These are phyloP conservation scores for Laupala kohalensis DNA, from an alignment of 1,140 invertebrate species.

Conservation along the genomic window DNA sequence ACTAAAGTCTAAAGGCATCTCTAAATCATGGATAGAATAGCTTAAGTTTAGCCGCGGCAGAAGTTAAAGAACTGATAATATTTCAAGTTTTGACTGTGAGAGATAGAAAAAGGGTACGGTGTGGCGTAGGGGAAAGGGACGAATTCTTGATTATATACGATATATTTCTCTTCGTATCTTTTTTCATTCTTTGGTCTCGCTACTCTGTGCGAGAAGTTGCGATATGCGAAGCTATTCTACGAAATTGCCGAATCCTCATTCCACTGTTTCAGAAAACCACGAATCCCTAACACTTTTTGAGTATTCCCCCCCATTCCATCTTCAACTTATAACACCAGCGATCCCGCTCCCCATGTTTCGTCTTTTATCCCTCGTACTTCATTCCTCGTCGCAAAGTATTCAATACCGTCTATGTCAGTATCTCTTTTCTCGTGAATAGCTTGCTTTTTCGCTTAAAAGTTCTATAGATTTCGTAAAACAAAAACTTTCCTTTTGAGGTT, in stretches of 20 bases:
- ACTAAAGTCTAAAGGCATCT: neutral
- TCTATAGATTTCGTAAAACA: neutral
- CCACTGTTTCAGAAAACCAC: neutral
- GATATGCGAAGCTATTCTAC: neutral
- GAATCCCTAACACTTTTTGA: neutral
- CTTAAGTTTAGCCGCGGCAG: neutral
- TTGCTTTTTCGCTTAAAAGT: neutral
- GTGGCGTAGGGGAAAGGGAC: too few species aligned
- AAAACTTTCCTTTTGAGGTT: neutral
- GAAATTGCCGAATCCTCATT: neutral
- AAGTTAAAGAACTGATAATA: neutral
- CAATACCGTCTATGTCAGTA: neutral
- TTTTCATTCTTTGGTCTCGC: neutral
- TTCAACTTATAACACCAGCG: too few species aligned
- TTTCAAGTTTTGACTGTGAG: neutral
- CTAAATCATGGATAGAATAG: neutral
- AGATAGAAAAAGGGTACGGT: neutral
- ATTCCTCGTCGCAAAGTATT: neutral
- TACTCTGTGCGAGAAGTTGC: neutral
- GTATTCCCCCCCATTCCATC: neutral
- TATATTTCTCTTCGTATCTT: neutral
- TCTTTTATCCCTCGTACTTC: neutral
- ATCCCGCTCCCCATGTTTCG: neutral
- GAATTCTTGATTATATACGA: neutral
- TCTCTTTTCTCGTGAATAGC: neutral